Percentiles rank a stretch among this genome's conserved stretches.
Evolutionary conservation across 37 sponge, comb jelly and placozoan species (phyloP).

Genomic region (Dysidea cf. avara): DNA sequence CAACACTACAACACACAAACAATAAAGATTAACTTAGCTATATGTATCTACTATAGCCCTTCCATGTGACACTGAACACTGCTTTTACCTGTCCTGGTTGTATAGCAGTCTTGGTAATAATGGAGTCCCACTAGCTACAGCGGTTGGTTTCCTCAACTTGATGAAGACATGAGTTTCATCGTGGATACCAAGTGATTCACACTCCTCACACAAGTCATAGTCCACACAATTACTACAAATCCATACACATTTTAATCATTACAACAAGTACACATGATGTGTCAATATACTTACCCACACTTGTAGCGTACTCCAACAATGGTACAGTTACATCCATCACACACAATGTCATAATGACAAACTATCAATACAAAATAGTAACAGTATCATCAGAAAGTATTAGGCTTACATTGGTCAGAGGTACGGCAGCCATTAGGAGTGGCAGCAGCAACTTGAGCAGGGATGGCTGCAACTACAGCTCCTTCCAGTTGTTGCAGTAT

Average conservation of each 20-base stretch:
- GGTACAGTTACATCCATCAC: slow-evolving; percentile 60
- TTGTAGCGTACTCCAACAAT: slow-evolving; percentile 78
- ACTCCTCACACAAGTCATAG: slow-evolving; percentile 87
- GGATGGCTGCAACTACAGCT: too few species aligned
- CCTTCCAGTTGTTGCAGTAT: not conserved
- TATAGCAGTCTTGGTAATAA: too few species aligned
- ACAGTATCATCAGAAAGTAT: too few species aligned
- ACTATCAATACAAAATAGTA: too few species aligned
- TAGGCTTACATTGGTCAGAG: too few species aligned
- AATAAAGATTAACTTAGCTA: too few species aligned
- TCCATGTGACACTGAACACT: too few species aligned
- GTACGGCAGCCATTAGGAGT: too few species aligned
- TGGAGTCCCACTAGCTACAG: slow-evolving; percentile 10
- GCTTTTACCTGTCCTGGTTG: too few species aligned
- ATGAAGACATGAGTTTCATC: slow-evolving; percentile 71
- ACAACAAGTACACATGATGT: not conserved
- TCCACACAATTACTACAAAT: slow-evolving; percentile 67
- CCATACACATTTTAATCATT: not conserved
- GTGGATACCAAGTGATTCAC: slow-evolving; percentile 59
- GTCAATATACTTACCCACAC: slow-evolving; percentile 73
- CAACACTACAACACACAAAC: too few species aligned
- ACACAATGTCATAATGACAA: slow-evolving; percentile 58
- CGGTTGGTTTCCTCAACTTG: slow-evolving; percentile 60
- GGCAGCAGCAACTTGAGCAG: not conserved
- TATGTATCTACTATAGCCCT: too few species aligned